phyloP scores from a whole-genome alignment of 2,113 vertebrate species.

The Tetraodon nigroviridis region DNA sequence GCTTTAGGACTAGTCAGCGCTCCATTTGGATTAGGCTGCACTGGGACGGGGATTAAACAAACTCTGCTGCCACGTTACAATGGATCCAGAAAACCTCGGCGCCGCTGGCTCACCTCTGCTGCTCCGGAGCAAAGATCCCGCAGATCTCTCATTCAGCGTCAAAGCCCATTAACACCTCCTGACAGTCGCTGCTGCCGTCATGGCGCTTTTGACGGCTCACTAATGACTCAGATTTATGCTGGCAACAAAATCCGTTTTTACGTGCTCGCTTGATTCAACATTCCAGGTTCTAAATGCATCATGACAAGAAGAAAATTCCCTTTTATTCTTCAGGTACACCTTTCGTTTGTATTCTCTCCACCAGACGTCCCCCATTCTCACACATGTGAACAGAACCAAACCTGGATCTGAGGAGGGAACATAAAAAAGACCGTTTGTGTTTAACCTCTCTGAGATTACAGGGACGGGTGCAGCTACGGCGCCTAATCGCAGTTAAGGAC shows the following conservation, averaged over 20 bases:
- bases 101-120: constrained; percentile 35
- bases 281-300: too few relatives aligned
- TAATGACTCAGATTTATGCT: too few relatives aligned
- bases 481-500: constrained; percentile 40
- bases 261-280: too few relatives aligned
- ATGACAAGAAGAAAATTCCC: too few relatives aligned
- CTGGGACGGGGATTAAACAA: constrained; percentile 54
- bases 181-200: not conserved
- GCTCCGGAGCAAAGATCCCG: constrained; percentile 26
- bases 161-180: not conserved
- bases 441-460: constrained; percentile 10
- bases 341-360: too few relatives aligned
- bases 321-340: too few relatives aligned
- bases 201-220: too few relatives aligned
- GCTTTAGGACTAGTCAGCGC: constrained; percentile 54
- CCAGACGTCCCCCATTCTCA: too few relatives aligned
- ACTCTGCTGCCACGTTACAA: constrained; percentile 54
- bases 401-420: too few relatives aligned
- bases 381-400: too few relatives aligned
- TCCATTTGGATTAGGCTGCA: constrained; percentile 63
- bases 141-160: not conserved
- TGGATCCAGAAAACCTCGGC: constrained; percentile 22
- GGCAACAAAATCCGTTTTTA: too few relatives aligned
- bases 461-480: constrained; percentile 14
- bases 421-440: too few relatives aligned